phyloP scores from a whole-genome alignment of 64 coral and sea anemone genomes.

The Acropora yongei region DNA sequence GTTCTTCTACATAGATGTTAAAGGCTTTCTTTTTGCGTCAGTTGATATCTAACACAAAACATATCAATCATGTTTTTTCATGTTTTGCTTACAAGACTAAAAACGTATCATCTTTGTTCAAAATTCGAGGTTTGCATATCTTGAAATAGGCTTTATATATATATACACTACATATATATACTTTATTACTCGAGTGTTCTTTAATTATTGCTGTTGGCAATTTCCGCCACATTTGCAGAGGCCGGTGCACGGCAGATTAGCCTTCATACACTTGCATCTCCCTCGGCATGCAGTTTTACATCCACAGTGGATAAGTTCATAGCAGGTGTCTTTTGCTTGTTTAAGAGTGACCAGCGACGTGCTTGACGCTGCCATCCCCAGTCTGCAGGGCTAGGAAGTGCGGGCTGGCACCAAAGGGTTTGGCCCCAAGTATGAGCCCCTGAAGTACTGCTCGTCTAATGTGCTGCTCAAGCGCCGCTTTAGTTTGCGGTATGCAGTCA shows the following conservation, averaged over 20 bases:
- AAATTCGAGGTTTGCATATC: no score
- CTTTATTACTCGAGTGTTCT: constrained; percentile 31
- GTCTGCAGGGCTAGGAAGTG: constrained; percentile 36
- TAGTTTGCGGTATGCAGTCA: constrained; percentile 28
- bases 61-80: no score
- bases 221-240: constrained; percentile 54
- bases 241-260: constrained; percentile 46
- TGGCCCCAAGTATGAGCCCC: constrained; percentile 41
- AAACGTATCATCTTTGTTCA: no score
- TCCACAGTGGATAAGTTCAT: constrained; percentile 48
- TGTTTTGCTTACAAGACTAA: no score
- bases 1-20: no score
- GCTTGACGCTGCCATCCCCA: constrained; percentile 41
- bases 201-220: constrained; percentile 49
- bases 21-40: no score
- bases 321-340: constrained; percentile 28
- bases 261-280: constrained; percentile 54
- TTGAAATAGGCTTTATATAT: background rate
- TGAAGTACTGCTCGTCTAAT: constrained; percentile 29
- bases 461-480: constrained; percentile 46
- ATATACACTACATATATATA: constrained; percentile 16
- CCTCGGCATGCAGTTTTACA: constrained; percentile 42
- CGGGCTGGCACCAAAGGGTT: constrained; percentile 18
- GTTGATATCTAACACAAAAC: no score
- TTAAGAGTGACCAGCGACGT: constrained; percentile 31